A percentile compares a stretch with the other conserved stretches of the same genome.
Evolutionary conservation across 2,113 vertebrate genomes (phyloP).

Genomic region (Trichomycterus rosablanca): DNA sequence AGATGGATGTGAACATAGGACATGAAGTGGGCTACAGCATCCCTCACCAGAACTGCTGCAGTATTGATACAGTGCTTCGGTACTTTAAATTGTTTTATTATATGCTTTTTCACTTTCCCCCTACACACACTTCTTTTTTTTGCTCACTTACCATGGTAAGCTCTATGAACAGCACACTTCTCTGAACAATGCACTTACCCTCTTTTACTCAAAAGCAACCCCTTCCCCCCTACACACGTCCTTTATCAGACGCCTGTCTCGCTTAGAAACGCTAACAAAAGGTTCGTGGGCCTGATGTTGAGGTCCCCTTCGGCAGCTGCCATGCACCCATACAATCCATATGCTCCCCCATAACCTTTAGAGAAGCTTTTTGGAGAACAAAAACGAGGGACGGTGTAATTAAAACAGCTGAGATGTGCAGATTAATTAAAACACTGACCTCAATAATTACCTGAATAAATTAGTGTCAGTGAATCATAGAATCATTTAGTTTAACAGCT

Average conservation of each 20-base stretch:
- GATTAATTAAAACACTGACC: conserved; percentile 38
- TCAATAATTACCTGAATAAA: conserved; percentile 13
- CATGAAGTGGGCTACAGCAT: conserved; percentile 83
- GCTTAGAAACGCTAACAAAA: conserved; percentile 35
- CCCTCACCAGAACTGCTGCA: conserved; percentile 80
- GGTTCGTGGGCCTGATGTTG: conserved; percentile 8
- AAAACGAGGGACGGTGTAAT: conserved; percentile 1
- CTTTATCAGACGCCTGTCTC: conserved; percentile 37
- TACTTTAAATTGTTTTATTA: conserved; percentile 46
- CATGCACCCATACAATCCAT: conserved; percentile 17
- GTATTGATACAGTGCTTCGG: conserved; percentile 78
- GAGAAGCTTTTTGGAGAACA: background rate
- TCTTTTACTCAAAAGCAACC: background rate
- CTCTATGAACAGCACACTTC: background rate
- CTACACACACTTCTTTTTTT: background rate
- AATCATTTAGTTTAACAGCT: too few species aligned
- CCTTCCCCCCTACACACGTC: conserved; percentile 41
- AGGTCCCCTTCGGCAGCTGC: conserved; percentile 37
- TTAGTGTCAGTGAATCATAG: conserved; percentile 1
- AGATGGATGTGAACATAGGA: conserved; percentile 84
- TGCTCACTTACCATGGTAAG: background rate
- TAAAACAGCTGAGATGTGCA: conserved; percentile 17
- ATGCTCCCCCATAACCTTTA: conserved; percentile 30
- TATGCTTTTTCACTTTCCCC: background rate
- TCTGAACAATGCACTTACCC: background rate